Conservation (phyloP, 2,888 invertebrate genomes). For the Gastrophysa polygoni region DNA sequence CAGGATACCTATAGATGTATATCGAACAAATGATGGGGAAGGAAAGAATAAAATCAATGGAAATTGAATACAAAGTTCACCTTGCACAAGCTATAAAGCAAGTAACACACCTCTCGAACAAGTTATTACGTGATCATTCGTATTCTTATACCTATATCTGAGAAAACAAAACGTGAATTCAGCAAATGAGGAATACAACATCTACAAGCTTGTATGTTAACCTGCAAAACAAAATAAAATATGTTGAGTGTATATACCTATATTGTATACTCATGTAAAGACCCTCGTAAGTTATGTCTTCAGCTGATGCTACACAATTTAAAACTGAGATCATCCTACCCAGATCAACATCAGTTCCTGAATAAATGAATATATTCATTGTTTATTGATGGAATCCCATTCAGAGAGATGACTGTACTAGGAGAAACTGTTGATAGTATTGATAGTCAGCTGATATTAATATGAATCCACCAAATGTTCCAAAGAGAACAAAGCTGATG, state of each 20-base stretch:
- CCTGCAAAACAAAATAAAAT: background rate
- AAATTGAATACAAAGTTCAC: background rate
- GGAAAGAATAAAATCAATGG: background rate
- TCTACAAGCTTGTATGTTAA: slow-evolving; percentile 1
- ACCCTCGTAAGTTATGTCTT: background rate
- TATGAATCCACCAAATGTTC: background rate
- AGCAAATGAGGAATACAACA: slow-evolving; percentile 5
- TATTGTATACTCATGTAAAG: background rate
- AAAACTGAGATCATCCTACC: too few relatives aligned
- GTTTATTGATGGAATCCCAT: too few relatives aligned
- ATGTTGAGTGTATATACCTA: background rate
- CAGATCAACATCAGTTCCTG: too few relatives aligned
- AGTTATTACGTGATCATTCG: background rate
- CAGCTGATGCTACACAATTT: too few relatives aligned
- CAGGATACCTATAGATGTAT: too few relatives aligned
- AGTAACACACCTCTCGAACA: background rate
- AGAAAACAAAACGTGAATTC: slow-evolving; percentile 9
- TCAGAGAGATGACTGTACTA: too few relatives aligned
- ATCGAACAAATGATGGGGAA: background rate
- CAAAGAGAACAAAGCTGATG: background rate
- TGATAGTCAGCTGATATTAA: background rate
- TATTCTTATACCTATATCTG: slow-evolving; percentile 12
- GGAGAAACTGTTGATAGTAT: too few relatives aligned
- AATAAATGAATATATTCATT: too few relatives aligned
- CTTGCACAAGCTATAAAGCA: background rate